These are phyloP conservation scores for Microchrysa polita DNA, from an alignment of 2,888 invertebrate genomes.

Conservation along the genomic window DNA sequence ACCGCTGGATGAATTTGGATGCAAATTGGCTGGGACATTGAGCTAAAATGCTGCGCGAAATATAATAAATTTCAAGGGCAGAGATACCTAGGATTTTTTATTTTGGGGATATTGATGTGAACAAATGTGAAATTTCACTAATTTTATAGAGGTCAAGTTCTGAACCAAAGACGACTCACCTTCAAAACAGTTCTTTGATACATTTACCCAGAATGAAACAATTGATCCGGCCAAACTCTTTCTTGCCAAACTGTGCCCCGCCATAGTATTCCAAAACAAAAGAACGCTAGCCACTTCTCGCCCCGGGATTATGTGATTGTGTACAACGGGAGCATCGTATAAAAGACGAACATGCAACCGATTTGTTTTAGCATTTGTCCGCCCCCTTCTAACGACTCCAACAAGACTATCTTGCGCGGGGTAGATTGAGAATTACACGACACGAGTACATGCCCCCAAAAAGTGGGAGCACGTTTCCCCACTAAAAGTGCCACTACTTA, in stretches of 20 bases:
- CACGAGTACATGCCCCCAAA: conserved; percentile 20
- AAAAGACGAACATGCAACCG: conserved; percentile 47
- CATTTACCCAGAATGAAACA: too few relatives aligned
- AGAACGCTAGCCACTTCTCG: neutral
- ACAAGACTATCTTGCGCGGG: neutral
- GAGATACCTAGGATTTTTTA: too few relatives aligned
- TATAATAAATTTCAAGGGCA: too few relatives aligned
- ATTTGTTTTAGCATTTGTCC: conserved; percentile 46
- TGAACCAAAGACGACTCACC: too few relatives aligned
- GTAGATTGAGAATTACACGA: neutral
- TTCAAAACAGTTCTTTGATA: too few relatives aligned
- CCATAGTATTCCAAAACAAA: conserved; percentile 13
- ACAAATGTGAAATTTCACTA: too few relatives aligned
- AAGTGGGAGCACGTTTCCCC: conserved; percentile 18
- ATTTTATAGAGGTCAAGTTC: too few relatives aligned
- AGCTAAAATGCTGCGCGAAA: too few relatives aligned
- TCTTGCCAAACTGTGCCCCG: neutral
- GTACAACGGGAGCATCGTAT: conserved; percentile 44
- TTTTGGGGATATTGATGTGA: too few relatives aligned
- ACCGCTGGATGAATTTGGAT: too few relatives aligned
- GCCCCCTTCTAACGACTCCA: conserved; percentile 12
- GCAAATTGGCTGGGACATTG: too few relatives aligned
- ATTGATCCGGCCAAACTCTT: too few relatives aligned
- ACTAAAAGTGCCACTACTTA: neutral
- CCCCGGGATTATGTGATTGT: conserved; percentile 36